Base-by-base conservation (phyloP, 2,797 vertebrate species). In the Xiphophorus birchmanni region DNA sequence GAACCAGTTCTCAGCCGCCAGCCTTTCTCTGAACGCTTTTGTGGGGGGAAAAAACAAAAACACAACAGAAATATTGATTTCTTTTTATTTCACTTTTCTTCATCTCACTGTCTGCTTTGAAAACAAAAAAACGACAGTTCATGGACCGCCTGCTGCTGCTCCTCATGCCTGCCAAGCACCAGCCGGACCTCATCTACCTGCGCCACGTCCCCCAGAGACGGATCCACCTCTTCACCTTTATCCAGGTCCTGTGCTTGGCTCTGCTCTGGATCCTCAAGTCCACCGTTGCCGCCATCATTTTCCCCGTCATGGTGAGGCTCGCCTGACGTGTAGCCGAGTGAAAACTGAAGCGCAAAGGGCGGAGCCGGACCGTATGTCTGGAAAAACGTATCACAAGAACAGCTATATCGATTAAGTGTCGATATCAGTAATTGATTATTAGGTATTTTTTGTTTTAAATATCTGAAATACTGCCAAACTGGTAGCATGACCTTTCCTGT, bases 261-360 rank as follows among this genome's bases (percentile, higher is more conserved):
- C 95, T 98, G 26, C 97, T 99, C 80, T 99, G 99, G 99, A 95
- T 98, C 90, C 97, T 99, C 90, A 99, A 99, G 93, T 99, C 99
- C 0, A 99, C 99, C 0, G 98, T 99, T 86, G 99, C 99, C 37
- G 99, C 99, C 84, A 99, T 99, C 87, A 86, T 99, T 92, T 99
- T 99, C 89, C 99, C 99, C 1, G 96, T 99, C 90, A 99, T 99
- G 99, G 99, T 99, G 93, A 90, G 97, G 45, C 37, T 35, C 0
- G 2, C 35, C 65, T 1, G 17, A n/a, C 0, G 2, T 1, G 5
- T 45, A 45, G 29, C 37, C 0, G 0, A n/a, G 5, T 32, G 6
- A 37, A 26, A 37, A 48, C 26, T 17, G 12, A 0, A 44, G 18
- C 7, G 74, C 15, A 21, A 35, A 17, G 76, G 3, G 1, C 3